phyloP scores from a whole-genome alignment of 2,888 invertebrate species.

The Yponomeuta cagnagella region DNA sequence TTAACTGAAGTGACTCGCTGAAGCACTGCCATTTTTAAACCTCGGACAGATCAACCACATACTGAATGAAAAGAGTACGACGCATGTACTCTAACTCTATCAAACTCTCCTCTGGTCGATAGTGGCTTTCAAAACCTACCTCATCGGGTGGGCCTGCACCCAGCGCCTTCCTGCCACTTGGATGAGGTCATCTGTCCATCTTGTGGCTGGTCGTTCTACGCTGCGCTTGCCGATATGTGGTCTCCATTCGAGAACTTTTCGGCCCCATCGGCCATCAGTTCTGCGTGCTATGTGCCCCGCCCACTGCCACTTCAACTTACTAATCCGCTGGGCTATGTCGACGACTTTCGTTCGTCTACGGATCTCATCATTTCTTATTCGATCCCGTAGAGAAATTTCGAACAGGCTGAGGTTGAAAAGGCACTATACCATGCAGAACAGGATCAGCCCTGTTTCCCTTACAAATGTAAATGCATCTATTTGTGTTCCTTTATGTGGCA shows the following conservation, averaged over 20 bases:
- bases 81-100: too few species aligned
- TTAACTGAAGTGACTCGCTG: not conserved
- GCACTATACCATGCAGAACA: not conserved
- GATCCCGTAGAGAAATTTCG: not conserved
- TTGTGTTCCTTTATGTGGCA: not conserved
- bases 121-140: not conserved
- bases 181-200: too few species aligned
- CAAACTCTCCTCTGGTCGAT: not conserved
- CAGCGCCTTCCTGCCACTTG: too few species aligned
- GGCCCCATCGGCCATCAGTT: too few species aligned
- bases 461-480: not conserved
- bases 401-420: not conserved
- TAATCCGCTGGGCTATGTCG: too few species aligned
- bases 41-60: not conserved
- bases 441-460: not conserved
- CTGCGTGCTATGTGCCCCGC: too few species aligned
- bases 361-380: too few species aligned
- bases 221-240: too few species aligned
- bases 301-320: too few species aligned
- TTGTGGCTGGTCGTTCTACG: too few species aligned
- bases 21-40: not conserved
- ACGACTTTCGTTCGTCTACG: too few species aligned
- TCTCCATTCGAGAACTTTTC: too few species aligned
- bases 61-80: not conserved
- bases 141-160: not conserved